Percentiles rank a stretch among this genome's conserved stretches.
phyloP scores from a whole-genome alignment of 1,140 invertebrate species.

The Procambarus clarkii region DNA sequence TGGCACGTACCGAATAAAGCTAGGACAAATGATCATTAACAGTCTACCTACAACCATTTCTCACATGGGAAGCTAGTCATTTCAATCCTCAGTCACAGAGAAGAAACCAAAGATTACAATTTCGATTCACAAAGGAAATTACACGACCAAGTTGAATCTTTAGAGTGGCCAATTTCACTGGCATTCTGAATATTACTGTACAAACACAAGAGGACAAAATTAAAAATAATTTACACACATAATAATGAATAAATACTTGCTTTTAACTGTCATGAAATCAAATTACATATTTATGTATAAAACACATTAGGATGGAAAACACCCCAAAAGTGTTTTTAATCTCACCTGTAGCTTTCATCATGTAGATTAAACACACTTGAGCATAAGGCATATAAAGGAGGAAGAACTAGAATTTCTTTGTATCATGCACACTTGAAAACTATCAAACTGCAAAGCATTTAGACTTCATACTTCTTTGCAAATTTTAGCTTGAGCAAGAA shows the following conservation, averaged over 20 bases:
- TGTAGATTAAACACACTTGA: not conserved
- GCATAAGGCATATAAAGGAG: not conserved
- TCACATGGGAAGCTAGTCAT: constrained; percentile 1
- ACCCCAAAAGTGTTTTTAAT: too few species aligned
- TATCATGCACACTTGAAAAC: not conserved
- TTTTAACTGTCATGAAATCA: not conserved
- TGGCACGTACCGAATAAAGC: not conserved
- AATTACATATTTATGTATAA: too few species aligned
- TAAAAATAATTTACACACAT: not conserved
- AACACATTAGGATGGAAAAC: not conserved
- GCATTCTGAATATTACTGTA: not conserved
- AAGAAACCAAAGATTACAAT: not conserved
- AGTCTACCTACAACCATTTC: constrained; percentile 7
- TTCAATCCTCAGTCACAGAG: not conserved
- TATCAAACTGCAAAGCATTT: not conserved
- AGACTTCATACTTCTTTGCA: not conserved
- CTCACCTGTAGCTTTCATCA: not conserved
- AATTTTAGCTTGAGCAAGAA: not conserved
- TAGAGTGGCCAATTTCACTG: not conserved
- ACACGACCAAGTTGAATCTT: constrained; percentile 1
- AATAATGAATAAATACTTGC: not conserved
- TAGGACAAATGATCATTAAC: not conserved
- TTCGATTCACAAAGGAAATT: not conserved
- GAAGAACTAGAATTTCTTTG: not conserved
- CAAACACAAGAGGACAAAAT: not conserved